A percentile compares a stretch with the other conserved stretches of the same genome.
phyloP scores from a whole-genome alignment of 1,140 invertebrate genomes.

The Bombus pyrosoma region DNA sequence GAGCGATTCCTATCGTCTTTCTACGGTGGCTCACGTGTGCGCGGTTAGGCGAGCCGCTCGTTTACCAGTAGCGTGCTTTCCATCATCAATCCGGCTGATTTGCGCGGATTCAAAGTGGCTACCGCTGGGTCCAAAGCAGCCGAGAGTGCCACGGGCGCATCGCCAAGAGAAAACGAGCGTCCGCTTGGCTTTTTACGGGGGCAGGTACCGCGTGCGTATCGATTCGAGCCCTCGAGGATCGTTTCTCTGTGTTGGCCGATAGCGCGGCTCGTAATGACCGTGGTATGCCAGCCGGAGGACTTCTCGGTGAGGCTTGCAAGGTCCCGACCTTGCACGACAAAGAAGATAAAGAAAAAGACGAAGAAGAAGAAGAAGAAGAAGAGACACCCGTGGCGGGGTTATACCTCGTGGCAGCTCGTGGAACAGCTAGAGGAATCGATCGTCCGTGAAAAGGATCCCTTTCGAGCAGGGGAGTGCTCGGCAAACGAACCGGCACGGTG shows the following conservation, averaged over 20 bases:
- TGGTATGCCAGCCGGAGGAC: slow-evolving; percentile 34
- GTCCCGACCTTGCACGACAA: slow-evolving; percentile 59
- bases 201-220: slow-evolving; percentile 4
- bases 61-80: slow-evolving; percentile 41
- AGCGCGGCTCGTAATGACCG: slow-evolving; percentile 34
- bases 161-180: not conserved
- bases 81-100: slow-evolving; percentile 46
- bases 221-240: slow-evolving; percentile 17
- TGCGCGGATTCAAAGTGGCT: slow-evolving; percentile 44
- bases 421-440: slow-evolving; percentile 29
- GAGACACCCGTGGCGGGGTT: slow-evolving; percentile 17
- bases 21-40: not conserved
- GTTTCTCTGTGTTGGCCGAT: slow-evolving; percentile 34
- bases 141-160: not conserved
- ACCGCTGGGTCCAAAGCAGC: not conserved
- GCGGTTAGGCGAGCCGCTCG: slow-evolving; percentile 23
- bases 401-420: slow-evolving; percentile 19
- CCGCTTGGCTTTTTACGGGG: slow-evolving; percentile 13
- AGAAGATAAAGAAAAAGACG: not conserved
- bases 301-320: slow-evolving; percentile 46
- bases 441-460: slow-evolving; percentile 53
- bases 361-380: slow-evolving; percentile 5
- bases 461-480: slow-evolving; percentile 36
- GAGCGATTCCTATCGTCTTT: not conserved
- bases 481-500: slow-evolving; percentile 55